phyloP scores from a whole-genome alignment of 1,140 invertebrate genomes.

The Megalopta genalis region DNA sequence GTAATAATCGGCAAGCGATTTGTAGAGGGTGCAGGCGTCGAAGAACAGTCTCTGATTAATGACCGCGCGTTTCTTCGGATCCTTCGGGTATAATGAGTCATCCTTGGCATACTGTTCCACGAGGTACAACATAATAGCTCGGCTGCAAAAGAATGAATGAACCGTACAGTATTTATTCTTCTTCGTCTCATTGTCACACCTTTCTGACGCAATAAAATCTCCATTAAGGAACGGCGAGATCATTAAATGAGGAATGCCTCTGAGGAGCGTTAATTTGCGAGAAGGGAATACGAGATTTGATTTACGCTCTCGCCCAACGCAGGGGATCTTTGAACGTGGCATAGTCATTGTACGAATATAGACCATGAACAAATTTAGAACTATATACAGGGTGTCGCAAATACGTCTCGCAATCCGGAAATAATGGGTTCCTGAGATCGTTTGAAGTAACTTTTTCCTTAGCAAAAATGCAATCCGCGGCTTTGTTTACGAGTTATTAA shows the following conservation, averaged over 20 bases:
- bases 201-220: background rate
- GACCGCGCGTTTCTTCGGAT: conserved; percentile 84
- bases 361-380: too few species aligned
- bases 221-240: background rate
- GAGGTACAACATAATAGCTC: conserved; percentile 87
- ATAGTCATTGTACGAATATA: too few species aligned
- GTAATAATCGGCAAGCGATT: conserved; percentile 83
- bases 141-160: conserved; percentile 74
- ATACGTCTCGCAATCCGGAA: too few species aligned
- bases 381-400: too few species aligned
- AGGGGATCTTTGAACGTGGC: too few species aligned
- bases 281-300: too few species aligned
- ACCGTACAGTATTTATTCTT: background rate
- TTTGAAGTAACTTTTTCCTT: too few species aligned
- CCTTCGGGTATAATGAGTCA: conserved; percentile 85
- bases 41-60: conserved; percentile 89
- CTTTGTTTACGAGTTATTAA: too few species aligned
- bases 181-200: too few species aligned
- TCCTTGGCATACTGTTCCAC: conserved; percentile 86
- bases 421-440: too few species aligned
- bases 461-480: too few species aligned
- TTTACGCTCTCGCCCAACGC: too few species aligned
- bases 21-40: conserved; percentile 86
- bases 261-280: background rate
- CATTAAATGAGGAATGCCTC: background rate